Evolutionary conservation across 2,797 vertebrate genomes (phyloP).

Genomic region (Mallotus villosus): DNA sequence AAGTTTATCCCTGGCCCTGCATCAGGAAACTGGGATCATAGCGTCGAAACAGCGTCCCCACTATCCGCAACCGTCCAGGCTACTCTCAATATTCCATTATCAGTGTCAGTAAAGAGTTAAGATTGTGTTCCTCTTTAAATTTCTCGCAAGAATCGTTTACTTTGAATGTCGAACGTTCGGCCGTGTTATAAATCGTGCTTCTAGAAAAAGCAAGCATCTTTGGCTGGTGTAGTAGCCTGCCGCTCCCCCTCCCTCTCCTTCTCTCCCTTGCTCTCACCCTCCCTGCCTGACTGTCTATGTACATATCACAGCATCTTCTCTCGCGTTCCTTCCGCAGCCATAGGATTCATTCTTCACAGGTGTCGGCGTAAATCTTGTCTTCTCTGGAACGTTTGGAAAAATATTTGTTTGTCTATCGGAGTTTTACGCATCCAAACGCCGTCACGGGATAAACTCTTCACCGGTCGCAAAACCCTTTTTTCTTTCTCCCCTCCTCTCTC

Average conservation of each 20-base stretch:
- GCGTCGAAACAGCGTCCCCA: constrained; percentile 33
- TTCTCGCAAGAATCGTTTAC: constrained; percentile 13
- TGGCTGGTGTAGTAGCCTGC: constrained; percentile 53
- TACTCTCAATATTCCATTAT: constrained; percentile 13
- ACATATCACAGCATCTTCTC: constrained; percentile 68
- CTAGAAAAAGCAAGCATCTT: constrained; percentile 68
- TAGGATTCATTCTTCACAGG: background rate
- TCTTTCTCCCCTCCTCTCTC: constrained; percentile 43
- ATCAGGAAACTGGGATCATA: constrained; percentile 64
- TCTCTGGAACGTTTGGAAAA: background rate
- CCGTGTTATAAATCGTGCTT: constrained; percentile 31
- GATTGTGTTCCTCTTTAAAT: constrained; percentile 10
- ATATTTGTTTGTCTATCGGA: constrained; percentile 21
- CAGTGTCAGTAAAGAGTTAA: constrained; percentile 5
- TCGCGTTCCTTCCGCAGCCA: constrained; percentile 39
- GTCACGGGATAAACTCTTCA: constrained; percentile 41
- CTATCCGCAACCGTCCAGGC: constrained; percentile 2
- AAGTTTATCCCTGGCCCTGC: constrained; percentile 65
- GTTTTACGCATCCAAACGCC: constrained; percentile 10
- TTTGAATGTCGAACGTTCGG: constrained; percentile 18
- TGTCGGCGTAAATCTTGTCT: constrained; percentile 9
- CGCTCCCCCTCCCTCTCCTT: constrained; percentile 32
- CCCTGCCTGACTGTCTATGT: constrained; percentile 50
- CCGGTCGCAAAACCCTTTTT: constrained; percentile 40
- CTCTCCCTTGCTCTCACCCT: constrained; percentile 34